Evolutionary conservation across 2,888 invertebrate genomes (phyloP), one percentile per base, ranked within the genome.

Genomic region (Drosophila niveifrons): DNA sequence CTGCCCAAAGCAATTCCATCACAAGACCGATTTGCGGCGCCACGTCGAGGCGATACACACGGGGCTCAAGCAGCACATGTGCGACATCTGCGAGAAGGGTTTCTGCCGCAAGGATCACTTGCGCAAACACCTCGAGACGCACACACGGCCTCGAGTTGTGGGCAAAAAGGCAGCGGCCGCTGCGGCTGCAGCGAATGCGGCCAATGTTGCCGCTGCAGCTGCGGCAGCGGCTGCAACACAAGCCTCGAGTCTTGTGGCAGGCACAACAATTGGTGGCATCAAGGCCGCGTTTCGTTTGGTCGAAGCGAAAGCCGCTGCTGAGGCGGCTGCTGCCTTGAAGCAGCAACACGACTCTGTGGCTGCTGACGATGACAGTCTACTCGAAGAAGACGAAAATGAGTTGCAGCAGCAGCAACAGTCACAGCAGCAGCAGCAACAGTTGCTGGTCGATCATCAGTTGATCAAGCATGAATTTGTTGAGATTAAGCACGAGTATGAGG

Each of bases 31-130:
- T 91, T 93, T 97, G 85, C 94, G 97, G 71, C 94, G 97, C 75
- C 97, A 98, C 93, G 95, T 96, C 94, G 97, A 97, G 92, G 94
- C 96, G 80, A 91, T 90, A 13, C 97, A 97, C 91, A 96, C 96
- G n/a, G 97, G 96, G 52, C 94, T 95, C 87, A 97, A 97, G 91
- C 97, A 97, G 44, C 97, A 95, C 91, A 94, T 94, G 74, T 98
- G 97, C 92, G 94, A 95, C 81, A 94, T 94, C 72, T 98, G 97
- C 92, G 95, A 95, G 70, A 97, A 97, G 92, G 96, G 97, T 55
- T 98, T 98, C 92, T 97, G 97, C 84, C 94, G 97, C 79, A 96
- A 97, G 92, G 97, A 98, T 93, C 97, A 97, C 92, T 96, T 97
- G 97, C 94, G 96, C 78, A 97, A 97, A 92, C 97, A 97, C 92